Base-by-base conservation (phyloP, 2,113 vertebrate species). In the Channa argus region DNA sequence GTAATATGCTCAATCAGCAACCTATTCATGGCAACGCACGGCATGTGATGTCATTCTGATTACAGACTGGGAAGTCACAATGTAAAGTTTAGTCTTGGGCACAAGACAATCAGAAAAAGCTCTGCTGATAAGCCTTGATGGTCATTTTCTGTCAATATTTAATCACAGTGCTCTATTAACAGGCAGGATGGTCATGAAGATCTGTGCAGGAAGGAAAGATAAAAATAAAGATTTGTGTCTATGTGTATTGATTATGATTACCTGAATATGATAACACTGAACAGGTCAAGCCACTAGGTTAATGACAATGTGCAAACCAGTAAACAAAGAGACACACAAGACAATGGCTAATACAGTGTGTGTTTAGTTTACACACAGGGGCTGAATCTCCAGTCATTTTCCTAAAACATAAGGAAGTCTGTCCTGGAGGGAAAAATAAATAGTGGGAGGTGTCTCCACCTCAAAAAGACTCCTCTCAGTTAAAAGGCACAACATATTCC, bases 381-480 rank as follows among this genome's bases (percentile, higher is more conserved):
- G 1, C 10, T 65, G 36, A 44, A 64, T 77, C 49, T 63, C 60
- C 5, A 72, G 10, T 49, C 53, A 39, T 72, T 53, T 39, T 63
- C 2, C 56, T 52, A 7, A 11, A 61, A 11, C 51, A 76, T 66
- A 73, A 80, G 55, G 60, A 56, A 64, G 44, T 53, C 41, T 47
- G 13, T 39, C 50, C 15, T 53, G 69, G 55, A 14, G 55, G 61
- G 63, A 84, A 12, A 10, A 59, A 14, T 43, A 39, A 38, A 71
- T 53, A 79, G 65, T 15, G 38, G 34, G 33, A 43, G 58, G 36
- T 14, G 13, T 52, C 4, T 68, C 37, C 44, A n/a, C 55, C 63
- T 60, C 66, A 54, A 58, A 13, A 55, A 24, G 47, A 45, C 36
- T 76, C 50, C 60, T 86, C 74, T 80, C 55, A 88, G 68, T 80